Evolutionary conservation across 2,797 vertebrate genomes (phyloP), one percentile per base, ranked within the genome.

Genomic region (Chelon labrosus): DNA sequence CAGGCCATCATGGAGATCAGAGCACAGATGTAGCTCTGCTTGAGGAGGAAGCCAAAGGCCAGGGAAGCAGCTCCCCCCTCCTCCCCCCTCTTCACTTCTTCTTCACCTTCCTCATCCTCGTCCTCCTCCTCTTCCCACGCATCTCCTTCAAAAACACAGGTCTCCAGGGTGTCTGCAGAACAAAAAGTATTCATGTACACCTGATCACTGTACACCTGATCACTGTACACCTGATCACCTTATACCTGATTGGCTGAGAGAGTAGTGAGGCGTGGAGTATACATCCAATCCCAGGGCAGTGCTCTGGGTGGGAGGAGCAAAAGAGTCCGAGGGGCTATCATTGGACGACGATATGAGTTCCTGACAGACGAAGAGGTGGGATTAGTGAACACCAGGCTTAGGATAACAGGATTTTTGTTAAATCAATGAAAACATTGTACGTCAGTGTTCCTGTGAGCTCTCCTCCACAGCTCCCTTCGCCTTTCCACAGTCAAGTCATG

Each of bases 1-100:
- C 97, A 99, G 0, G 97, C 97, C 97, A 99, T 98, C 97, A 99
- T 99, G 46, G 97, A 94, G 6, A 98, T 96, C 44, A 99, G 94
- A 67, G 97, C 97, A 37, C 96, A 96, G 81, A 98, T 96, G 83
- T 99, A 98, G 69, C 97, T 99, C 83, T 99, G 97, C 54, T 97
- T 97, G 94, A 98, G 97, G 51, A 99, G 95, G 82, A 99, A 98
- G 25, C 94, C 93, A 81, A 97, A 96, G 5, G 95, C 95, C 16
- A 95, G 88, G 19, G 96, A 94, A 52, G 95, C 91, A 4, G 92
- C 93, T 0, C 95, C 93, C 16, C 92, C 75, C 3, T 90, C 84
- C 3, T 87, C 54, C 19, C 4, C 35, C 85, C 1, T 91, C 91
- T n/a, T 83, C 83, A 5, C n/a, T 5, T 57, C 88, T 39, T 85